Base-by-base conservation (phyloP, 2,113 vertebrate species). In the Brachyistius frenatus region DNA sequence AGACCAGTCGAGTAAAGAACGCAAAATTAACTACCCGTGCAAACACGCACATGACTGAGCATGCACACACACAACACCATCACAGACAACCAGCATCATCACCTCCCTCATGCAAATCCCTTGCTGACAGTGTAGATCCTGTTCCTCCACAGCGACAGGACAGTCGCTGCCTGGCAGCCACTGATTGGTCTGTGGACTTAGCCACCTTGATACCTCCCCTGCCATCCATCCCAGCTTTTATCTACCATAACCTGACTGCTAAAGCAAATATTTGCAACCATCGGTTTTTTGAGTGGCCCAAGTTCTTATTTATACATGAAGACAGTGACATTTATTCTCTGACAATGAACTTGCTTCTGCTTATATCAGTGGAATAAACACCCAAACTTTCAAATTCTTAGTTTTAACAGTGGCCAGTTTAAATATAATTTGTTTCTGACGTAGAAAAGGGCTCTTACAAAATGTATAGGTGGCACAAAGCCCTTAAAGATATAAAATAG, bases 101-200 rank as follows among this genome's bases (percentile, higher is more conserved):
- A 66, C 35, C 67, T 11, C 15, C 69, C 58, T 71, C 23, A 90
- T 86, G 91, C 88, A 92, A 91, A 93, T 89, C 64, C 58, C 31
- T 58, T 64, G 44, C 49, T 52, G 49, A 50, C 68, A 60, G 67
- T 33, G 64, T 33, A 56, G 74, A 79, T 78, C 80, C 66, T 81
- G 89, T 80, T 89, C 37, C 69, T 44, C 3, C 37, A 49, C 61
- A 56, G 78, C 31, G 11, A 66, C 13, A 36, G 41, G 66, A 61
- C 71, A 41, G 63, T 30, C 16, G 58, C 33, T 81, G 76, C 66
- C 66, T 81, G 75, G 91, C 85, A 88, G 83, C 88, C 67, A 58
- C 60, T 88, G 47, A 94, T 94, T 94, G 90, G 92, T 84, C 71
- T 2, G 2, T 73, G 66, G 79, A 88, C 78, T 86, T 84, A 84